Evolutionary conservation across 1,140 invertebrate species (phyloP).

Genomic region (Rhopalosiphum maidis): DNA sequence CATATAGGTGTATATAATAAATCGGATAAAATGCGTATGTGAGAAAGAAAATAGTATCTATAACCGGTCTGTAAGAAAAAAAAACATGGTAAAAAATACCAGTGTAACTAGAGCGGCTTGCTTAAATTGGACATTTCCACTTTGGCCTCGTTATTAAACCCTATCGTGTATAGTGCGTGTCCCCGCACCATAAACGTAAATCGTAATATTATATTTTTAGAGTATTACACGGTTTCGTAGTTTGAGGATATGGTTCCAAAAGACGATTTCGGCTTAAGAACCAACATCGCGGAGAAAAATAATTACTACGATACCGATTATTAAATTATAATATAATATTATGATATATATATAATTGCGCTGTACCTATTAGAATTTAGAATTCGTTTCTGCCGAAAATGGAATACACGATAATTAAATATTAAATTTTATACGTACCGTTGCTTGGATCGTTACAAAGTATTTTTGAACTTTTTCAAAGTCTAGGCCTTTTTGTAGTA

Average conservation of each 20-base stretch:
- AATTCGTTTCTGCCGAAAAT: not conserved
- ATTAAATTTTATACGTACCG: conserved; percentile 72
- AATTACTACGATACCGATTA: not conserved
- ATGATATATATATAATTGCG: not conserved
- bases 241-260: not conserved
- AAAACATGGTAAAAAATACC: conserved; percentile 8
- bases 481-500: conserved; percentile 86
- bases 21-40: conserved; percentile 1
- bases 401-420: not conserved
- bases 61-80: conserved; percentile 34
- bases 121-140: conserved; percentile 56
- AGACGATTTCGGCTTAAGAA: not conserved
- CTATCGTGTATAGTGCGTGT: not conserved
- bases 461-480: conserved; percentile 89
- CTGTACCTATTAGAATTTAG: not conserved
- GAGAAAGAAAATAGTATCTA: conserved; percentile 23
- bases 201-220: not conserved
- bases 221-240: not conserved
- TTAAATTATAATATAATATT: not conserved
- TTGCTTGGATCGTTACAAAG: conserved; percentile 86
- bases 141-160: conserved; percentile 33
- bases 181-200: not conserved
- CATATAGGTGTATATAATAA: not conserved
- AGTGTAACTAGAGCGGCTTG: conserved; percentile 48
- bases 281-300: not conserved